Evolutionary conservation across 2,888 invertebrate genomes (phyloP).

Genomic region (Hypomecis atomaria): DNA sequence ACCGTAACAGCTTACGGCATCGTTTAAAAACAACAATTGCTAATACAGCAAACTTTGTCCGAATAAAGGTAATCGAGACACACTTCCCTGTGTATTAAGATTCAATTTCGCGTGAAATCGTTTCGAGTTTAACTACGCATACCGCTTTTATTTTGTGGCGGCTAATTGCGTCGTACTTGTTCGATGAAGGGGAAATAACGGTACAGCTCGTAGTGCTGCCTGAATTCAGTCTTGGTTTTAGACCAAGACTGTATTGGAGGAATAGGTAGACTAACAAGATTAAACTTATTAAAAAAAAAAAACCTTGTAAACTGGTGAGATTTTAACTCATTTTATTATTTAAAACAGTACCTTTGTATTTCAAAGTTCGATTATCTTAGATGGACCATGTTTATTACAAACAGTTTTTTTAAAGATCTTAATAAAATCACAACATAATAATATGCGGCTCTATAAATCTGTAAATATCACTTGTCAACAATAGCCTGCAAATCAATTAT

Average conservation of each 20-base stretch:
- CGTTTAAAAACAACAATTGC: slow-evolving; percentile 27
- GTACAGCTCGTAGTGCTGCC: slow-evolving; percentile 2
- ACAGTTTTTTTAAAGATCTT: too few relatives aligned
- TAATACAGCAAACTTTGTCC: slow-evolving; percentile 19
- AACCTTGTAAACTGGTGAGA: too few relatives aligned
- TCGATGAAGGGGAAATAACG: slow-evolving; percentile 35
- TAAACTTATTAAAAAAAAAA: too few relatives aligned
- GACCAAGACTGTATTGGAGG: not conserved
- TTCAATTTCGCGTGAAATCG: slow-evolving; percentile 29
- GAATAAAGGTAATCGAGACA: slow-evolving; percentile 6
- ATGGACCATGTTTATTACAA: too few relatives aligned
- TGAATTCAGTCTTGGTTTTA: not conserved
- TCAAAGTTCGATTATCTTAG: too few relatives aligned
- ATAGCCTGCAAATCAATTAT: too few relatives aligned
- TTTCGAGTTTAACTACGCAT: slow-evolving; percentile 24
- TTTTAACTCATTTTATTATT: too few relatives aligned
- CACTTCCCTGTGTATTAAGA: slow-evolving; percentile 19
- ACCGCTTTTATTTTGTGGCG: slow-evolving; percentile 30
- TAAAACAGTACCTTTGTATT: too few relatives aligned
- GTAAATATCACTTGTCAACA: too few relatives aligned
- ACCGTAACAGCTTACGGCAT: slow-evolving; percentile 27
- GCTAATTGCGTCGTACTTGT: slow-evolving; percentile 35
- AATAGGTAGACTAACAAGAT: too few relatives aligned
- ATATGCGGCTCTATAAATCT: too few relatives aligned
- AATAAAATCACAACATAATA: too few relatives aligned